Conservation (phyloP, 2,113 vertebrate species). For the Cyanoramphus novaezelandiae region DNA sequence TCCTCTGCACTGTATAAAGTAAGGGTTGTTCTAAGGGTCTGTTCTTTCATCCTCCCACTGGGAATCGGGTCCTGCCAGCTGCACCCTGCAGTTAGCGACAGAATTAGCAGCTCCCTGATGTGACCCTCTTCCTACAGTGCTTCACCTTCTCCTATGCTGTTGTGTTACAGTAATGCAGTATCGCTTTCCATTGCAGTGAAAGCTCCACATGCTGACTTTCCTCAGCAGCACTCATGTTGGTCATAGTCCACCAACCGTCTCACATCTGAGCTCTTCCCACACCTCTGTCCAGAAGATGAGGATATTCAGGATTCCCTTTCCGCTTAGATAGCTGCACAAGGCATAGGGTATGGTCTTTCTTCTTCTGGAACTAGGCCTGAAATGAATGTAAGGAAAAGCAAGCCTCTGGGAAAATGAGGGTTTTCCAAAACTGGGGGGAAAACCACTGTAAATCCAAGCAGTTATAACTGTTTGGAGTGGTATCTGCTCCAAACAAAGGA, state of each 20-base stretch:
- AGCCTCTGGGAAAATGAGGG: background rate
- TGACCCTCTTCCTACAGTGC: background rate
- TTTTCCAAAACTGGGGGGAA: background rate
- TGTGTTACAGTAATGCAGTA: background rate
- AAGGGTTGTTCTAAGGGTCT: background rate
- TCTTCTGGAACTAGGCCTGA: background rate
- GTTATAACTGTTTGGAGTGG: background rate
- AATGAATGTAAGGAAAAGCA: background rate
- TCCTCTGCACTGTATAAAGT: background rate
- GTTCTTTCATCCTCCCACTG: background rate
- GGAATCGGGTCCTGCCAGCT: background rate
- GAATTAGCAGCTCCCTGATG: background rate
- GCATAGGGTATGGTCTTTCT: background rate
- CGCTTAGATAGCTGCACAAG: background rate
- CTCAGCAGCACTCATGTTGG: background rate
- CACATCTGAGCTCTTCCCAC: background rate
- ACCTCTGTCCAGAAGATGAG: background rate
- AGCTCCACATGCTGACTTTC: background rate
- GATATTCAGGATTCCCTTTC: background rate
- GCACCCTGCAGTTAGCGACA: background rate
- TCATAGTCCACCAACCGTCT: background rate
- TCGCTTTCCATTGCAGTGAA: background rate
- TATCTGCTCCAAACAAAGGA: background rate
- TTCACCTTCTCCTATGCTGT: rapidly evolving
- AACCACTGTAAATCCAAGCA: background rate